phyloP scores from a whole-genome alignment of 2,113 vertebrate genomes.

The Grammomys dolichurus region DNA sequence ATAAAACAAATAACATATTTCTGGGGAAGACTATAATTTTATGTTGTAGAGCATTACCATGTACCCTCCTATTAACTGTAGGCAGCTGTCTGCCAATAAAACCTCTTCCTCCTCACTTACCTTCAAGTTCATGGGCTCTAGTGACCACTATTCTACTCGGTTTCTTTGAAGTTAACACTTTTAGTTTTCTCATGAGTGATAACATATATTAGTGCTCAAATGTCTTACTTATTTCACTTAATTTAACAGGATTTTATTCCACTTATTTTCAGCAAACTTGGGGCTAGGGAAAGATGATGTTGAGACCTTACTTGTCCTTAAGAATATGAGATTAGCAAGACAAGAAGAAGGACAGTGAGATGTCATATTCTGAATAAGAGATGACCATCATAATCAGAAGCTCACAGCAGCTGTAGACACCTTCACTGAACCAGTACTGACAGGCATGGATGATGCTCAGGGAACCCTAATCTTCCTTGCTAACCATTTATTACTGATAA shows the following conservation, averaged over 20 bases:
- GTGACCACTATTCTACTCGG: background rate
- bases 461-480: background rate
- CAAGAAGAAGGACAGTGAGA: fast-evolving
- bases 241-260: background rate
- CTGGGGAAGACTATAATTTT: background rate
- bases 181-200: background rate
- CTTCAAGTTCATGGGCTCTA: background rate
- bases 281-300: background rate
- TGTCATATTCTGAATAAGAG: background rate
- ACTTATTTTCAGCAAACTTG: background rate
- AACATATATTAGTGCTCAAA: background rate
- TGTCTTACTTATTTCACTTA: background rate
- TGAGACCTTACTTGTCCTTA: background rate
- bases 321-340: background rate
- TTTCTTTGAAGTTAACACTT: background rate
- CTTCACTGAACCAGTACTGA: background rate
- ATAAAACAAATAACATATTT: background rate
- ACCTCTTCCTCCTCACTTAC: background rate
- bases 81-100: background rate
- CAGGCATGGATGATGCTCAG: background rate
- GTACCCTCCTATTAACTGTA: too few species aligned
- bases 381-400: background rate
- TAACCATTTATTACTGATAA: background rate
- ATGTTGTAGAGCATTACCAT: background rate
- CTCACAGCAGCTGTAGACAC: background rate